phyloP scores from a whole-genome alignment of 2,797 vertebrate genomes.

The Potorous gilbertii region DNA sequence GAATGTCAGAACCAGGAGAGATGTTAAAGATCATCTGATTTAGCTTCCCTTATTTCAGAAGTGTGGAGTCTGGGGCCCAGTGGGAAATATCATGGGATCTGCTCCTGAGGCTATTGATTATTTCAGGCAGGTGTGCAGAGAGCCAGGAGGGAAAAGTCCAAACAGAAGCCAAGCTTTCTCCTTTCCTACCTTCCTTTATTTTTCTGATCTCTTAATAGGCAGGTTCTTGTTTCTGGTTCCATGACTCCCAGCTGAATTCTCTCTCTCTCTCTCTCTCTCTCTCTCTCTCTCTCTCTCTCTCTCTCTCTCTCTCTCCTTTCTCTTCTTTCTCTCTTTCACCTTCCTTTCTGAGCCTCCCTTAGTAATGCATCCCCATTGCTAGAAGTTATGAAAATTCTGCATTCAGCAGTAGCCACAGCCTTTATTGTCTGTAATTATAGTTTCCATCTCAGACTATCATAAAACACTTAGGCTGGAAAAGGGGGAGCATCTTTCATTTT shows the following conservation, averaged over 20 bases:
- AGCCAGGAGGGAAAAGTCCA: not conserved
- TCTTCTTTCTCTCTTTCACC: not conserved
- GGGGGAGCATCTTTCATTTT: not conserved
- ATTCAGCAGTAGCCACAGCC: not conserved
- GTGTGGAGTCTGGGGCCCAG: not conserved
- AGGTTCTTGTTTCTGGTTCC: not conserved
- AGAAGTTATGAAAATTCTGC: constrained; percentile 1
- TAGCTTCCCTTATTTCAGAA: not conserved
- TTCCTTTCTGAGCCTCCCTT: not conserved
- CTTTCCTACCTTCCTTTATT: not conserved
- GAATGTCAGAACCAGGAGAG: not conserved
- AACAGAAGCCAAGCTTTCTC: not conserved
- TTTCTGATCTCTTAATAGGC: not conserved
- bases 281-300: no score
- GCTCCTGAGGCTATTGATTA: no score
- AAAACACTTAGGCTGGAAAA: not conserved
- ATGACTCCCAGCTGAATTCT: not conserved
- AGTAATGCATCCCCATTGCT: not conserved
- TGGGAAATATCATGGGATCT: not conserved
- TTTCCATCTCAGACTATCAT: constrained; percentile 7
- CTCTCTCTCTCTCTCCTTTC: no score
- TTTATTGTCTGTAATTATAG: constrained; percentile 41
- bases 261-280: no score
- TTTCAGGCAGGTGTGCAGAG: not conserved
- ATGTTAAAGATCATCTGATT: not conserved